phyloP scores from a whole-genome alignment of 2,888 invertebrate genomes.

The Ophion ventricosus region DNA sequence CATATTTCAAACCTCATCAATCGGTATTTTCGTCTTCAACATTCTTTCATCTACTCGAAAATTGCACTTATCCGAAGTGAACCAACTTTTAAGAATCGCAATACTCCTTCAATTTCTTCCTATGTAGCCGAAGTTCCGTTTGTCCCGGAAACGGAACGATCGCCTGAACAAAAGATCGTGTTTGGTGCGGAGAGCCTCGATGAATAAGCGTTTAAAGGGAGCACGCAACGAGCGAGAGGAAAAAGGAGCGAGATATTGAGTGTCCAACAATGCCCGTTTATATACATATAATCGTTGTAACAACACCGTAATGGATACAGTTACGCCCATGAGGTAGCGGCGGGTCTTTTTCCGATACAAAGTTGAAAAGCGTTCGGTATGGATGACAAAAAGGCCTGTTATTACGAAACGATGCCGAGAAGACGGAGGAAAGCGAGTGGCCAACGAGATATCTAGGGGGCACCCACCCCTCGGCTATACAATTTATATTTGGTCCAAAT shows the following conservation, averaged over 20 bases:
- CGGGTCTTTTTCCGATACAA: slow-evolving; percentile 67
- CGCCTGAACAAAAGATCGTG: slow-evolving; percentile 36
- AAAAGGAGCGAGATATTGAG: not conserved
- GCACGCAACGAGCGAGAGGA: not conserved
- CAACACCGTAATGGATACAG: slow-evolving; percentile 72
- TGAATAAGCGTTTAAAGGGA: slow-evolving; percentile 1
- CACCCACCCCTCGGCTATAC: slow-evolving; percentile 37
- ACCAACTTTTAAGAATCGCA: too few relatives aligned
- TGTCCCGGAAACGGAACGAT: slow-evolving; percentile 49
- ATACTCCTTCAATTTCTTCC: slow-evolving; percentile 10
- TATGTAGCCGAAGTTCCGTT: slow-evolving; percentile 32
- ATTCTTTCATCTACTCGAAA: too few relatives aligned
- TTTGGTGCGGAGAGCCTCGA: slow-evolving; percentile 18
- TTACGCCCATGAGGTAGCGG: slow-evolving; percentile 66
- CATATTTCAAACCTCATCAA: not conserved
- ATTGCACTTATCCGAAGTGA: too few relatives aligned
- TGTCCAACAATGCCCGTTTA: slow-evolving; percentile 16
- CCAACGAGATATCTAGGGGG: slow-evolving; percentile 22
- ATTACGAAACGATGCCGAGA: slow-evolving; percentile 68
- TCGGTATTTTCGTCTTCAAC: not conserved
- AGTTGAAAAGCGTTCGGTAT: slow-evolving; percentile 70
- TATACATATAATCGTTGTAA: slow-evolving; percentile 46
- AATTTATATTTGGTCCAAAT: slow-evolving; percentile 49
- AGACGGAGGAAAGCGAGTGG: slow-evolving; percentile 24
- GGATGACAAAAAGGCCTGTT: slow-evolving; percentile 73